phyloP scores from a whole-genome alignment of 92 coral and sea anemone genomes.

The Paragorgia papillata region DNA sequence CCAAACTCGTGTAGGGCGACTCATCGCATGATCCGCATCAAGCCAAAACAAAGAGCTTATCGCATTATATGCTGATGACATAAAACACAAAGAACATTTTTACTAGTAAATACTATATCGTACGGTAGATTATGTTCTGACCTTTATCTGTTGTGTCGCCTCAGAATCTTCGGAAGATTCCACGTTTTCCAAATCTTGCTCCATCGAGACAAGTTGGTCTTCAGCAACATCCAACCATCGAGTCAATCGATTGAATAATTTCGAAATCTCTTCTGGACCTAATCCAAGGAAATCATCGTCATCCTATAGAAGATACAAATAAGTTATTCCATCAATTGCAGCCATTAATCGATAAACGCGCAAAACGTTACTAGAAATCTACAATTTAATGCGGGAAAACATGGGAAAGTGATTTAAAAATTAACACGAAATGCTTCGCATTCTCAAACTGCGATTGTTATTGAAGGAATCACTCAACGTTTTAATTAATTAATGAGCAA shows the following conservation, averaged over 20 bases:
- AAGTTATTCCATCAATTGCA: not conserved
- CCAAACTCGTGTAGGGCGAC: too few relatives aligned
- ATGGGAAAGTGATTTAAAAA: not conserved
- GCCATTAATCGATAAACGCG: too few relatives aligned
- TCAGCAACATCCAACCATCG: conserved; percentile 33
- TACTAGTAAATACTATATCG: too few relatives aligned
- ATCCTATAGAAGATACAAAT: conserved; percentile 6
- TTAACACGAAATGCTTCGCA: not conserved
- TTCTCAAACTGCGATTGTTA: conserved; percentile 18
- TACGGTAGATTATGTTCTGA: not conserved
- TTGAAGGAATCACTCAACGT: conserved; percentile 2
- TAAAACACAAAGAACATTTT: too few relatives aligned
- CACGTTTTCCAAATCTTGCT: not conserved
- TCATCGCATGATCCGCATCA: too few relatives aligned
- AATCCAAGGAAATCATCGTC: not conserved
- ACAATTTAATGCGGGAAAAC: too few relatives aligned
- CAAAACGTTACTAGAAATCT: too few relatives aligned
- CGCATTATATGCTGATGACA: too few relatives aligned
- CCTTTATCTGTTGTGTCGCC: not conserved
- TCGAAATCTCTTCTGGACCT: not conserved
- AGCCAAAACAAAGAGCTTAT: too few relatives aligned
- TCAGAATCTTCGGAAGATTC: not conserved
- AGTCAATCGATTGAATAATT: conserved; percentile 8
- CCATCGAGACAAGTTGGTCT: conserved; percentile 20
- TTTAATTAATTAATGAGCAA: conserved; percentile 14